Base-by-base conservation (phyloP, 2,113 vertebrate species). In the Helogale parvula region DNA sequence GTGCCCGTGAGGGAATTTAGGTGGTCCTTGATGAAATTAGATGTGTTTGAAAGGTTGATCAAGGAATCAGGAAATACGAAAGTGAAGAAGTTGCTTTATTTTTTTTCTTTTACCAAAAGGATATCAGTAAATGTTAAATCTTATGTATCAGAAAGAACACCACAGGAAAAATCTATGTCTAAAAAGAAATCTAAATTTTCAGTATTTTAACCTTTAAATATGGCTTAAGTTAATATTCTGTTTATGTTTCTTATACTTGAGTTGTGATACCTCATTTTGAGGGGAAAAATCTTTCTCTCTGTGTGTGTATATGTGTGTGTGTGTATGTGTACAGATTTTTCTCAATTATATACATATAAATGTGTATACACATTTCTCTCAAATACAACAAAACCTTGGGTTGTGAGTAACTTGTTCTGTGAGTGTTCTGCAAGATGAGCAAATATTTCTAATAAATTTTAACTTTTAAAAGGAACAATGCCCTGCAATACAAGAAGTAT, bases 21-120 rank as follows among this genome's bases (percentile, higher is more conserved):
- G 90, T 50, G 7, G 90, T 91, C 94, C 91, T 85, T 71, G 63
- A 95, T 96, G 94, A 98, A 98, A 95, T 90, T 29, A 54, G 7
- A 80, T 92, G 15, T 74, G 15, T 90, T 94, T 94, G 69, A 95
- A 96, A 50, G 9, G 0, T 0, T 80, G 66, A 94, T 33, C 15
- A 85, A 94, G 45, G 57, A 95, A 81, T 71, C 1, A 35, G 54
- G 84, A 97, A 93, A 74, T 50, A 57, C 29, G 45, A 96, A 97
- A 83, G 80, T 16, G 15, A 35, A 69, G 15, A 90, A 38, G 14
- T 45, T 54, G 82, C 13, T 80, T 9, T 33, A 2, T 38, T 86
- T 27, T 60, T 79, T 68, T 33, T 35, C 19, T 90, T 81, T 87
- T 60, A 66, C 19, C 66, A 63, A 29, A 66, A 71, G 7, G 16